A percentile compares a stretch with the other conserved stretches of the same genome.
Conservation (phyloP, 2,888 invertebrate species). For the Habroteleia sp. region DNA sequence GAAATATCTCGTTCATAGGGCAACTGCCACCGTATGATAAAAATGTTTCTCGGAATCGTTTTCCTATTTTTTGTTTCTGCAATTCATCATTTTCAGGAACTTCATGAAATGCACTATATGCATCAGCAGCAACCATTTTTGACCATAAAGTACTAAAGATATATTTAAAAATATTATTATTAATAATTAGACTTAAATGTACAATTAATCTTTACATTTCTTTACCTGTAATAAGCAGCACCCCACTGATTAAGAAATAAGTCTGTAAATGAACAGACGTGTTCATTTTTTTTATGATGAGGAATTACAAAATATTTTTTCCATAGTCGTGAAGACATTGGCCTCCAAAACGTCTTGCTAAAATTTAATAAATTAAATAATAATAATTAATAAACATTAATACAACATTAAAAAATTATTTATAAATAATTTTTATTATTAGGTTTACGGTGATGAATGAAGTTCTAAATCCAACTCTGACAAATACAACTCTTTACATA, state of each 20-base stretch:
- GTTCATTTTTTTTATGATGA: conserved; percentile 89
- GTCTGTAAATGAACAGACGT: conserved; percentile 91
- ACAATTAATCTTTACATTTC: too few species aligned
- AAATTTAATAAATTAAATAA: conserved; percentile 20
- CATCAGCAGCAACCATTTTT: conserved; percentile 93
- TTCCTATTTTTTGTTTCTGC: conserved; percentile 84
- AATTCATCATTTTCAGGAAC: conserved; percentile 81
- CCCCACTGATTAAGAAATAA: conserved; percentile 92
- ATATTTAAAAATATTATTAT: too few species aligned
- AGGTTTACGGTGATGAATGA: conserved; percentile 84
- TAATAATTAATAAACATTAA: background rate
- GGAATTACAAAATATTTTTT: conserved; percentile 89
- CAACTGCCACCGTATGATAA: conserved; percentile 91
- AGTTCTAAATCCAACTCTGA: conserved; percentile 92
- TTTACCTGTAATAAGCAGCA: conserved; percentile 89
- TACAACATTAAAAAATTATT: too few species aligned
- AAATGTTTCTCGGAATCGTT: conserved; percentile 90
- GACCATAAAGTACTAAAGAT: conserved; percentile 93
- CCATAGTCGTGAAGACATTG: conserved; percentile 90
- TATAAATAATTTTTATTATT: conserved; percentile 5
- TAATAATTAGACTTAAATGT: too few species aligned
- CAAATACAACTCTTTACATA: conserved; percentile 91
- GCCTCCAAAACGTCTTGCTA: conserved; percentile 90
- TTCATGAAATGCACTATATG: conserved; percentile 92
- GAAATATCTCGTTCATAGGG: conserved; percentile 91